These are phyloP conservation scores for Zosterops borbonicus DNA, from an alignment of 2,113 vertebrate genomes.

Conservation along the genomic window DNA sequence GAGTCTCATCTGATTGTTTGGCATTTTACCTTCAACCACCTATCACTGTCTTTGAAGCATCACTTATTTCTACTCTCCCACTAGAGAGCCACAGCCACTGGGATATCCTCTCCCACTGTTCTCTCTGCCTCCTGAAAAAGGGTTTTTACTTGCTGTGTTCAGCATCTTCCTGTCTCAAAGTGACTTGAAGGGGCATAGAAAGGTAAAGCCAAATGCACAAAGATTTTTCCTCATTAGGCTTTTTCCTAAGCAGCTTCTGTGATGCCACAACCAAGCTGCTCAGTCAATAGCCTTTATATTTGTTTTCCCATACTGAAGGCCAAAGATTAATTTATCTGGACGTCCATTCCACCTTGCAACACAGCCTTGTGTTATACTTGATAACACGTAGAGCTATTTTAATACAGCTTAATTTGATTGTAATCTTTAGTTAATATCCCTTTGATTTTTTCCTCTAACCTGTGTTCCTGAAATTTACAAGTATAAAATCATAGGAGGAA, in stretches of 20 bases:
- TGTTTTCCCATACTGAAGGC: conserved; percentile 15
- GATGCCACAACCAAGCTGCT: neutral
- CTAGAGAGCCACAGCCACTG: neutral
- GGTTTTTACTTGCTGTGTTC: fast-evolving
- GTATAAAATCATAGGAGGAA: conserved; percentile 51
- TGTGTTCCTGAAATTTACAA: conserved; percentile 32
- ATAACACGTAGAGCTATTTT: conserved; percentile 19
- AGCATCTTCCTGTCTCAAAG: neutral
- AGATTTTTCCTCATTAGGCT: neutral
- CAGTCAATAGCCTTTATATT: conserved; percentile 18
- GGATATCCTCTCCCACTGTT: neutral
- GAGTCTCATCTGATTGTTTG: neutral
- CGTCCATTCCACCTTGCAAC: neutral
- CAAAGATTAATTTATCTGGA: conserved; percentile 50
- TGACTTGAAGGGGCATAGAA: neutral
- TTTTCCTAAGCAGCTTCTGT: conserved; percentile 9
- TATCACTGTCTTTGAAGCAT: neutral
- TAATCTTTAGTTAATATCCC: conserved; percentile 44
- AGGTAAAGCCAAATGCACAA: neutral
- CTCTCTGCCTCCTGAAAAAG: neutral
- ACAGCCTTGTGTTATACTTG: neutral
- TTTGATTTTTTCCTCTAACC: conserved; percentile 44
- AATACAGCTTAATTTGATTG: conserved; percentile 60
- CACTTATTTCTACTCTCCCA: neutral
- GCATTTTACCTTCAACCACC: neutral